These are phyloP conservation scores for Chouioia cunea DNA, from an alignment of 2,888 invertebrate species.

Conservation along the genomic window DNA sequence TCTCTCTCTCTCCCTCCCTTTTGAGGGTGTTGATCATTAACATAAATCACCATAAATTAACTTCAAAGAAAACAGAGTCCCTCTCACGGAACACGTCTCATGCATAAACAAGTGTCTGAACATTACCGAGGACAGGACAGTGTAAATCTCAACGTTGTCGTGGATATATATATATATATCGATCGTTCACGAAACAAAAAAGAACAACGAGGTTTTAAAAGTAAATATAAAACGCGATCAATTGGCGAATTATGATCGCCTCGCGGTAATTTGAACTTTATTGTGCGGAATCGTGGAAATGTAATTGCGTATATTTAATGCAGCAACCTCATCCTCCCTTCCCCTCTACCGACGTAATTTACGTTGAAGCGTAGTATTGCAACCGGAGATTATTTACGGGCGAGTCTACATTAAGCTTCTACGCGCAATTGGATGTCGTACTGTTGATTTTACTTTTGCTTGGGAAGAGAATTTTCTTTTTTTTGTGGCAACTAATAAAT, in stretches of 20 bases:
- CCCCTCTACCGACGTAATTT: not conserved
- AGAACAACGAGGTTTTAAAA: too few relatives aligned
- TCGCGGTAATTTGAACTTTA: slow-evolving; percentile 55
- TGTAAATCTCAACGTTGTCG: slow-evolving; percentile 27
- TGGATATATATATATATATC: slow-evolving; percentile 36
- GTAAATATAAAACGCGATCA: slow-evolving; percentile 54
- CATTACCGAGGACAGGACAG: not conserved
- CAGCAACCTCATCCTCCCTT: not conserved
- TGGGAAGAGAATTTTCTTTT: too few relatives aligned
- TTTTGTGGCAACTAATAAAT: too few relatives aligned
- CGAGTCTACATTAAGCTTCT: slow-evolving; percentile 9
- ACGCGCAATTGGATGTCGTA: not conserved
- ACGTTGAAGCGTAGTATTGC: not conserved
- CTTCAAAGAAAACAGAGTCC: slow-evolving; percentile 26
- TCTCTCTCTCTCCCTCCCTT: not conserved
- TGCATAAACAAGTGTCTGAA: slow-evolving; percentile 26
- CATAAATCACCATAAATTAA: slow-evolving; percentile 44
- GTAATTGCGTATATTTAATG: slow-evolving; percentile 38
- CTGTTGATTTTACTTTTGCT: too few relatives aligned
- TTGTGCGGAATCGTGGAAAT: slow-evolving; percentile 43
- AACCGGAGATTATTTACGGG: slow-evolving; percentile 21
- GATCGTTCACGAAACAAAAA: slow-evolving; percentile 27
- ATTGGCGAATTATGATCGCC: slow-evolving; percentile 56
- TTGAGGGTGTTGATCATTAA: slow-evolving; percentile 35
- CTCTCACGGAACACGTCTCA: slow-evolving; percentile 9